Percentiles rank a stretch among this genome's conserved stretches.
Evolutionary conservation across 2,888 invertebrate species (phyloP).

Genomic region (Cataglyphis rosenhaueri): DNA sequence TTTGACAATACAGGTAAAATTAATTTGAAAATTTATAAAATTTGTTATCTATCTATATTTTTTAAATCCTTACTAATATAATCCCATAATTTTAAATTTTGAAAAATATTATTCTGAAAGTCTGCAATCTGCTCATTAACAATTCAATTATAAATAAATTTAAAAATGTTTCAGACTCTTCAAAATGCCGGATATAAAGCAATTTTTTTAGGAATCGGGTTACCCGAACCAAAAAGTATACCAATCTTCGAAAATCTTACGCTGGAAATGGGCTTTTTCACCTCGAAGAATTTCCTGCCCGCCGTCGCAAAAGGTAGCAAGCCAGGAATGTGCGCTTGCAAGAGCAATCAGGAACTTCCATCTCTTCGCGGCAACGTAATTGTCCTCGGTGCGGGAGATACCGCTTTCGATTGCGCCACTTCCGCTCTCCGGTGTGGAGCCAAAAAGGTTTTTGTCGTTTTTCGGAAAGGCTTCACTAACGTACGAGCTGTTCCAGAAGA

Average conservation of each 20-base stretch:
- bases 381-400: constrained; percentile 98
- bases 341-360: constrained; percentile 88
- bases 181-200: constrained; percentile 90
- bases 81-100: not conserved
- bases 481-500: constrained; percentile 99
- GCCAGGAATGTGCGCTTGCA: constrained; percentile 91
- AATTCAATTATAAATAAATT: not conserved
- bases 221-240: constrained; percentile 95
- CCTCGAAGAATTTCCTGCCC: constrained; percentile 97
- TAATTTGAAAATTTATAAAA: not conserved
- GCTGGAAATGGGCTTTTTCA: constrained; percentile 95
- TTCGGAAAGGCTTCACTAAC: constrained; percentile 97
- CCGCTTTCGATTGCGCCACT: constrained; percentile 99
- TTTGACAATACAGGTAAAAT: constrained; percentile 89
- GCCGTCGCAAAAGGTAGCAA: constrained; percentile 95
- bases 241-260: constrained; percentile 92
- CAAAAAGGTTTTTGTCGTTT: constrained; percentile 95
- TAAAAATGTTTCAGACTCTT: constrained; percentile 84
- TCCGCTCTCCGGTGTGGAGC: constrained; percentile 98
- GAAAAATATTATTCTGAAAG: not conserved
- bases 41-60: not conserved
- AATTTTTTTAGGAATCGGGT: constrained; percentile 94
- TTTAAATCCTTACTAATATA: not conserved
- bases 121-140: not conserved
- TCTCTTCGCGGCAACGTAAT: constrained; percentile 92